Conservation (phyloP, 1,140 invertebrate species). For the Tyrophagus putrescentiae region DNA sequence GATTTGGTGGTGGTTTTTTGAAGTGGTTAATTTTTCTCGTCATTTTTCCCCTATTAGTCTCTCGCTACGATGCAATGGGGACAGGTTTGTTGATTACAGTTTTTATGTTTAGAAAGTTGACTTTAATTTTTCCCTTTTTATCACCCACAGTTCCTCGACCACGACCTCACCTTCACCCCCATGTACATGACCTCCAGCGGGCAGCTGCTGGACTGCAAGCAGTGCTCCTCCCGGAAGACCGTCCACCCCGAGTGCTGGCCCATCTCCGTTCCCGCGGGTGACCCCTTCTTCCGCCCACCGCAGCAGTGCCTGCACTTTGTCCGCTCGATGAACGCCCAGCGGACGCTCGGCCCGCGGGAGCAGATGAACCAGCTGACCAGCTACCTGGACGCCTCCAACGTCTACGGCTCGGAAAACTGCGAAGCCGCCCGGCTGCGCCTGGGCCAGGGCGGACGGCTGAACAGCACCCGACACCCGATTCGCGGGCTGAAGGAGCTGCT, state of each 20-base stretch:
- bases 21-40: constrained; percentile 44
- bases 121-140: constrained; percentile 43
- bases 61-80: constrained; percentile 58
- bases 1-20: constrained; percentile 61
- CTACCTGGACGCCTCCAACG: constrained; percentile 44
- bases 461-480: constrained; percentile 53
- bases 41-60: constrained; percentile 35
- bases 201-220: constrained; percentile 51
- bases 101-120: constrained; percentile 41
- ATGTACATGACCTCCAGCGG: constrained; percentile 33
- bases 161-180: constrained; percentile 45
- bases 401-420: constrained; percentile 58
- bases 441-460: constrained; percentile 52
- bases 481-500: constrained; percentile 40
- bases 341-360: constrained; percentile 47
- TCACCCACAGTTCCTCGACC: constrained; percentile 46
- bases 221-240: constrained; percentile 53
- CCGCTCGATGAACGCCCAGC: constrained; percentile 73
- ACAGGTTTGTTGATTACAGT: constrained; percentile 18
- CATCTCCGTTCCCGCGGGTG: constrained; percentile 41
- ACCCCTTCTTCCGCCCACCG: constrained; percentile 49
- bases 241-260: constrained; percentile 58
- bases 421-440: constrained; percentile 53
- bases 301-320: constrained; percentile 81
- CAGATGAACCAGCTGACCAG: constrained; percentile 50